These are phyloP conservation scores for Okapia johnstoni DNA, from an alignment of 2,113 vertebrate genomes.

Conservation along the genomic window DNA sequence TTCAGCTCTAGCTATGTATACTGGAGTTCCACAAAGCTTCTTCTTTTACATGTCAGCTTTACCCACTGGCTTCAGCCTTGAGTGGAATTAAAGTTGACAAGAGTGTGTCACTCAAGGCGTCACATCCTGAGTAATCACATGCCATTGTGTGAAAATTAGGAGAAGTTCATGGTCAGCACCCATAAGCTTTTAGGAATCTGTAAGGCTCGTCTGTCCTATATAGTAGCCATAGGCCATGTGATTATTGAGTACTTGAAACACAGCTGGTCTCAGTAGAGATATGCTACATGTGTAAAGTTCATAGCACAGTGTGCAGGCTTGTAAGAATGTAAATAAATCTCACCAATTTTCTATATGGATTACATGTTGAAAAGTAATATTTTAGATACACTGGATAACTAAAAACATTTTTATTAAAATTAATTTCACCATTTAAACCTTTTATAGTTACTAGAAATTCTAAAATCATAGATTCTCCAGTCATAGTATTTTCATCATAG, in stretches of 20 bases:
- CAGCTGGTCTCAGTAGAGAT: background rate
- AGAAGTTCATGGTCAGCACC: background rate
- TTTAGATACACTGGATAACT: background rate
- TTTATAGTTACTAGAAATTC: background rate
- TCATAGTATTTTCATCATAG: background rate
- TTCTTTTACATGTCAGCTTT: background rate
- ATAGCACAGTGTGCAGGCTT: background rate
- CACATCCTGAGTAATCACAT: background rate
- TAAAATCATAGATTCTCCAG: background rate
- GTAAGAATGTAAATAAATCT: background rate
- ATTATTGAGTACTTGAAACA: background rate
- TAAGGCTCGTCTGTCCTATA: background rate
- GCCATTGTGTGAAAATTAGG: background rate
- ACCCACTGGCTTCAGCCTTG: background rate
- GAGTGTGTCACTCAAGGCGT: background rate
- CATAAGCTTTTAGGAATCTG: background rate
- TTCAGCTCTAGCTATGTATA: background rate
- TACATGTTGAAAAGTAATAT: background rate
- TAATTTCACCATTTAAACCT: background rate
- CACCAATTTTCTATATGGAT: background rate
- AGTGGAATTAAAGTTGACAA: background rate
- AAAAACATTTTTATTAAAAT: slow-evolving; percentile 12
- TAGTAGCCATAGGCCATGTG: background rate
- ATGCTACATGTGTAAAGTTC: background rate
- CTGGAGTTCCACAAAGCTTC: background rate